Percentiles rank a stretch among this genome's conserved stretches.
phyloP scores from a whole-genome alignment of 1,140 invertebrate species.

The Trissolcus basalis region DNA sequence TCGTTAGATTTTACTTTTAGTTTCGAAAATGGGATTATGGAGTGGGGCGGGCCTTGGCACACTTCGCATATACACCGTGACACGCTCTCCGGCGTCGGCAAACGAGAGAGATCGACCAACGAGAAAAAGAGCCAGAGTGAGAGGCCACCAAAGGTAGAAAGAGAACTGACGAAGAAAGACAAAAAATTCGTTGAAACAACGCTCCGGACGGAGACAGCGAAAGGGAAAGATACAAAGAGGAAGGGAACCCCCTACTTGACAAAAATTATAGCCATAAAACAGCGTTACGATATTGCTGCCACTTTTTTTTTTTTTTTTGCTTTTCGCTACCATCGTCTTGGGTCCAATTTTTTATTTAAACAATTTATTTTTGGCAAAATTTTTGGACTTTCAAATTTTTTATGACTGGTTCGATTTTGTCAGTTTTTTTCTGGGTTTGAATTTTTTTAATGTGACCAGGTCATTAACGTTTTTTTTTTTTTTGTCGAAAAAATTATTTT shows the following conservation, averaged over 20 bases:
- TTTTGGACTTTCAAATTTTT: no score
- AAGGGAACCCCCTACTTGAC: slow-evolving; percentile 52
- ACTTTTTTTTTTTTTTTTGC: slow-evolving; percentile 1
- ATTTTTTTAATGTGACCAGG: no score
- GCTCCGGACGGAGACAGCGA: slow-evolving; percentile 21
- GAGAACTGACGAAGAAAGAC: slow-evolving; percentile 1
- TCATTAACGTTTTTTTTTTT: no score
- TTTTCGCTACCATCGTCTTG: slow-evolving; percentile 8
- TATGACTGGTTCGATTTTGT: no score
- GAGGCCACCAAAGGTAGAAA: slow-evolving; percentile 11
- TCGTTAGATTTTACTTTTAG: slow-evolving; percentile 76
- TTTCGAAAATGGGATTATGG: slow-evolving; percentile 75
- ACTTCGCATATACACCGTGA: slow-evolving; percentile 72
- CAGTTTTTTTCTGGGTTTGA: no score
- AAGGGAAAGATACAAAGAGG: slow-evolving; percentile 14
- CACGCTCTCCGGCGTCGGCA: slow-evolving; percentile 51
- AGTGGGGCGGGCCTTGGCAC: slow-evolving; percentile 75
- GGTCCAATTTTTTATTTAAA: no score
- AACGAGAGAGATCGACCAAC: slow-evolving; percentile 14
- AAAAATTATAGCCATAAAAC: slow-evolving; percentile 62
- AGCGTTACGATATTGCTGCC: slow-evolving; percentile 24
- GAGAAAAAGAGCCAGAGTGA: slow-evolving; percentile 11
- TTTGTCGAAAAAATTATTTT: no score
- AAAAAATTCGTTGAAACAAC: not conserved
- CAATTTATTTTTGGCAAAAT: no score